Evolutionary conservation across 2,888 invertebrate genomes (phyloP).

Genomic region (Orchesella flavescens): DNA sequence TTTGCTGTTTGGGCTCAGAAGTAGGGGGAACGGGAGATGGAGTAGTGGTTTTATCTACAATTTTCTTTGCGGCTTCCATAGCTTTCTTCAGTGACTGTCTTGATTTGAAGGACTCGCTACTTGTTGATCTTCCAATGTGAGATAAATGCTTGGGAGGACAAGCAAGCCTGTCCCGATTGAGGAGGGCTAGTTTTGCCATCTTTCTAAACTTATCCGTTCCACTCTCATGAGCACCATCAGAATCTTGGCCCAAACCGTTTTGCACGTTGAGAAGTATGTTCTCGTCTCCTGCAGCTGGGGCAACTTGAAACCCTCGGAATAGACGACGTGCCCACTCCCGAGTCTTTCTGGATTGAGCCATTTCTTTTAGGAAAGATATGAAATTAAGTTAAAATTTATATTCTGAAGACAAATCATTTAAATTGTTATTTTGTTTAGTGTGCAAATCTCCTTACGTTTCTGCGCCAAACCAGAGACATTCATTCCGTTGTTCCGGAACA

Average conservation of each 20-base stretch:
- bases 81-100: slow-evolving; percentile 85
- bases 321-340: slow-evolving; percentile 90
- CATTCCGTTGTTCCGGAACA: slow-evolving; percentile 90
- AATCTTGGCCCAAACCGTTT: slow-evolving; percentile 13
- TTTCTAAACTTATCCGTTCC: slow-evolving; percentile 78
- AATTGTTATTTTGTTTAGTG: not conserved
- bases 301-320: slow-evolving; percentile 91
- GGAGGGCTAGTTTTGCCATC: slow-evolving; percentile 83
- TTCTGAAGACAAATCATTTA: not conserved
- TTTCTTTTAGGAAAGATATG: slow-evolving; percentile 76
- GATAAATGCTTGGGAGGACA: slow-evolving; percentile 73
- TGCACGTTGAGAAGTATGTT: slow-evolving; percentile 75
- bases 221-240: slow-evolving; percentile 18
- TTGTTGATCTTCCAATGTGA: slow-evolving; percentile 86
- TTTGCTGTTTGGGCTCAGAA: slow-evolving; percentile 78
- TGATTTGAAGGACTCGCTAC: slow-evolving; percentile 82
- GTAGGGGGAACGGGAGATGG: slow-evolving; percentile 81
- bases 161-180: slow-evolving; percentile 74
- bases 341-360: slow-evolving; percentile 82
- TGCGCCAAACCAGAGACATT: slow-evolving; percentile 85
- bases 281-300: slow-evolving; percentile 81
- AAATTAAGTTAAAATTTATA: slow-evolving; percentile 3
- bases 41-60: slow-evolving; percentile 76
- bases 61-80: slow-evolving; percentile 83
- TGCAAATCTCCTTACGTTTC: slow-evolving; percentile 81